Conservation (phyloP, 2,888 invertebrate species). For the Tethea ocularis region DNA sequence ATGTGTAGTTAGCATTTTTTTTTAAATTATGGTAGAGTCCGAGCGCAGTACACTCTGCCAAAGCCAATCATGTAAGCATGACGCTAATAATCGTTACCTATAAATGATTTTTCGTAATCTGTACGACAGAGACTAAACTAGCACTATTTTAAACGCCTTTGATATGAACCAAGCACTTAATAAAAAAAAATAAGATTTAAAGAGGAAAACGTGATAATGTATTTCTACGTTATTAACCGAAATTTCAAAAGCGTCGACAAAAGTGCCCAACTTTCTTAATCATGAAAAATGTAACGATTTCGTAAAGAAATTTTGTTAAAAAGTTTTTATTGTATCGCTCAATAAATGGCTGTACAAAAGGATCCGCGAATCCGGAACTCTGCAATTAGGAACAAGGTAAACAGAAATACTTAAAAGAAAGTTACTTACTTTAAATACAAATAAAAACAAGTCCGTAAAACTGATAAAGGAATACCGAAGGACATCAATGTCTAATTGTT, state of each 20-base stretch:
- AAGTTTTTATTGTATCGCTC: neutral
- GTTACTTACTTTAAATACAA: neutral
- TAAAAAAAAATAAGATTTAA: neutral
- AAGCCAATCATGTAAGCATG: too few relatives aligned
- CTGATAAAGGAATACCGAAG: too few relatives aligned
- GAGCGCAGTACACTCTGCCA: too few relatives aligned
- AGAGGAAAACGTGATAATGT: neutral
- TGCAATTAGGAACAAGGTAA: neutral
- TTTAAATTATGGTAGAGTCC: too few relatives aligned
- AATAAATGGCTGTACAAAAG: neutral
- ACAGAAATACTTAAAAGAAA: neutral
- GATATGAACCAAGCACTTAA: neutral
- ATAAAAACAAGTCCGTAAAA: too few relatives aligned
- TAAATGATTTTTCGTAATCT: too few relatives aligned
- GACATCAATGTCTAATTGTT: too few relatives aligned
- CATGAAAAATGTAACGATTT: conserved; percentile 1
- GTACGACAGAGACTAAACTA: too few relatives aligned
- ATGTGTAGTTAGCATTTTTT: too few relatives aligned
- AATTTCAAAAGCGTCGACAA: neutral
- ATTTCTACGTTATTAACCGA: neutral
- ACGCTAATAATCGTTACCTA: too few relatives aligned
- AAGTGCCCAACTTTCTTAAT: neutral
- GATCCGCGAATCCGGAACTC: neutral
- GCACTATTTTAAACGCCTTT: too few relatives aligned
- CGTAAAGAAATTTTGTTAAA: neutral